Evolutionary conservation across 2,888 invertebrate species (phyloP).

Genomic region (Neoaliturus tenellus): DNA sequence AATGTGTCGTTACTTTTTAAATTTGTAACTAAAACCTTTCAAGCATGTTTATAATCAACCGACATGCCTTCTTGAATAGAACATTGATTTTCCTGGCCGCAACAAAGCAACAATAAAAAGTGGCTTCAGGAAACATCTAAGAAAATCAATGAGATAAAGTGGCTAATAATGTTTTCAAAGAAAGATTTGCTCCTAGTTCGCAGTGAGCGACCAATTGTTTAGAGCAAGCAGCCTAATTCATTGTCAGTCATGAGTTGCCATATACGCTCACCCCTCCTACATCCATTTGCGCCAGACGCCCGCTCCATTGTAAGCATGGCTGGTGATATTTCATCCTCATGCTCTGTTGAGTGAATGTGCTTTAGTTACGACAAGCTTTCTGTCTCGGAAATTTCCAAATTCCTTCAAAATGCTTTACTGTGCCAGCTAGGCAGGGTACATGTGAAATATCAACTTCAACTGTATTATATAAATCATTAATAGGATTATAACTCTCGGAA

Average conservation of each 20-base stretch:
- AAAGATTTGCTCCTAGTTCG: background rate
- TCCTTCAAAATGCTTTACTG: no score
- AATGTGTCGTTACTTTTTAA: no score
- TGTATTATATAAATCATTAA: no score
- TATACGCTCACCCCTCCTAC: background rate
- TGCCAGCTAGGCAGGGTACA: no score
- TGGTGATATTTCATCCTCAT: background rate
- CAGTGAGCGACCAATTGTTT: background rate
- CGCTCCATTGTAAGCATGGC: background rate
- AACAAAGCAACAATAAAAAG: no score
- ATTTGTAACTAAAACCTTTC: no score
- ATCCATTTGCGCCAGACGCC: background rate
- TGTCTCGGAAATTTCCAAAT: background rate
- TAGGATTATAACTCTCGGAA: no score
- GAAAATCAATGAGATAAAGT: background rate
- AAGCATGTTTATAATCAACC: no score
- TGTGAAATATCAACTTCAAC: no score
- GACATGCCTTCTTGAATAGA: no score
- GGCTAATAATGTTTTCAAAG: background rate
- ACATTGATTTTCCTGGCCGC: no score
- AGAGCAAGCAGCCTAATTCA: background rate
- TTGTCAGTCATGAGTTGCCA: slow-evolving; percentile 7
- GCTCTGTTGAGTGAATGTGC: slow-evolving; percentile 7
- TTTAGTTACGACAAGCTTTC: background rate
- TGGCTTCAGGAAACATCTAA: no score